A percentile compares a stretch with the other conserved stretches of the same genome.
Evolutionary conservation across 2,113 vertebrate genomes (phyloP).

Genomic region (Cichladusa arquata): DNA sequence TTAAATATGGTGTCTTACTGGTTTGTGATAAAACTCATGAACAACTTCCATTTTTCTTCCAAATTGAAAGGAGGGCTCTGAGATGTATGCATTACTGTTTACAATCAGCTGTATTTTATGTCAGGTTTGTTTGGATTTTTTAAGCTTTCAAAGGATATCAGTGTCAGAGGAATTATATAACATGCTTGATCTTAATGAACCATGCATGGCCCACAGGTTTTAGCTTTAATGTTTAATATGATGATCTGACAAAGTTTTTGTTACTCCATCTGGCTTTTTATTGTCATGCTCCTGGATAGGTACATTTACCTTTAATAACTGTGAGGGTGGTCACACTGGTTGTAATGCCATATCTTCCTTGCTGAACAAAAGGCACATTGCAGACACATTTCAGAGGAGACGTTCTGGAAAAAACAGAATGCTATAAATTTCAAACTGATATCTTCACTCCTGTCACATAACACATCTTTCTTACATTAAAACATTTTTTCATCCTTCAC

Average conservation of each 20-base stretch:
- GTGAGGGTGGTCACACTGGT: not conserved
- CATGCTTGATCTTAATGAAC: not conserved
- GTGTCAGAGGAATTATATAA: not conserved
- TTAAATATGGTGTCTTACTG: not conserved
- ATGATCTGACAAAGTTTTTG: not conserved
- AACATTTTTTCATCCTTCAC: conserved; percentile 1
- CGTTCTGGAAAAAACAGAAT: not conserved
- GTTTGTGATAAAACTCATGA: not conserved
- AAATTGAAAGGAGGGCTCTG: not conserved
- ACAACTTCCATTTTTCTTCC: not conserved
- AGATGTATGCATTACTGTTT: not conserved
- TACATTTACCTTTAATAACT: not conserved
- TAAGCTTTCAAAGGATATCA: not conserved
- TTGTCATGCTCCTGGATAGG: not conserved
- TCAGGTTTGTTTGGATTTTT: not conserved
- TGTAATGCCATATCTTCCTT: not conserved
- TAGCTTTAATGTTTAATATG: not conserved
- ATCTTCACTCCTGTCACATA: conserved; percentile 3
- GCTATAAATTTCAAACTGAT: conserved; percentile 15
- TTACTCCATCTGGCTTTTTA: not conserved
- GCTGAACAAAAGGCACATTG: not conserved
- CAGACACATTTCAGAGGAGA: not conserved
- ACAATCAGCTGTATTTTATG: not conserved
- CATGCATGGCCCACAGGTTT: not conserved
- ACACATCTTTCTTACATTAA: conserved; percentile 1